Evolutionary conservation across 2,113 vertebrate species (phyloP), one percentile per base, ranked within the genome.

Genomic region (Sturnira hondurensis): DNA sequence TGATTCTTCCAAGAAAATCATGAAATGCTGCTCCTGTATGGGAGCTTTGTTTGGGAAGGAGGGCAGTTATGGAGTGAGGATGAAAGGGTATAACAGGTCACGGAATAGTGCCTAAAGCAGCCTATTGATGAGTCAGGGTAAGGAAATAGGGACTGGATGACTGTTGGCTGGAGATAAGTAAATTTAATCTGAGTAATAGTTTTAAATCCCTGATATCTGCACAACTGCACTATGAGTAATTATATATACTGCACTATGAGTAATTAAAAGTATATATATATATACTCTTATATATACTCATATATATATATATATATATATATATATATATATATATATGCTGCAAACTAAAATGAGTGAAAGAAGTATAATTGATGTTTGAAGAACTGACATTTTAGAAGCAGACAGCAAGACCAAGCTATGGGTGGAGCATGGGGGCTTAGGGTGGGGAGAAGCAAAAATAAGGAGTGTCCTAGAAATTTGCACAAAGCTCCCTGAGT

Each of bases 231-330:
- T 47, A 5, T 45, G 12, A 17, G 5, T 43, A 31, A 74, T 68
- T n/a, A n/a, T n/a, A n/a, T n/a, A n/a, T n/a, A n/a, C 1, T 78
- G 2, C 1, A 19, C 1, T 47, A 5, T 45, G 12, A 17, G 5
- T 43, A 31, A 74, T 68, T n/a, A n/a, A n/a, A n/a, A n/a, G n/a
- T n/a, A n/a, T n/a, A n/a, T n/a, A n/a, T n/a, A n/a, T n/a, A n/a
- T n/a, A n/a, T n/a, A n/a, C 9, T 45, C 9, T 45, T n/a, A n/a
- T n/a, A n/a, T n/a, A n/a, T n/a, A n/a, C n/a, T n/a, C n/a, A n/a
- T n/a, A n/a, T n/a, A n/a, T n/a, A n/a, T n/a, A n/a, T 9, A n/a
- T n/a, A n/a, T n/a, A n/a, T n/a, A n/a, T n/a, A n/a, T n/a, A n/a
- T n/a, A n/a, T n/a, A 54, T 17, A 54, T 20, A 20, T 5, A 54